Conservation (phyloP, 2,888 invertebrate genomes). For the Apeira syringaria region DNA sequence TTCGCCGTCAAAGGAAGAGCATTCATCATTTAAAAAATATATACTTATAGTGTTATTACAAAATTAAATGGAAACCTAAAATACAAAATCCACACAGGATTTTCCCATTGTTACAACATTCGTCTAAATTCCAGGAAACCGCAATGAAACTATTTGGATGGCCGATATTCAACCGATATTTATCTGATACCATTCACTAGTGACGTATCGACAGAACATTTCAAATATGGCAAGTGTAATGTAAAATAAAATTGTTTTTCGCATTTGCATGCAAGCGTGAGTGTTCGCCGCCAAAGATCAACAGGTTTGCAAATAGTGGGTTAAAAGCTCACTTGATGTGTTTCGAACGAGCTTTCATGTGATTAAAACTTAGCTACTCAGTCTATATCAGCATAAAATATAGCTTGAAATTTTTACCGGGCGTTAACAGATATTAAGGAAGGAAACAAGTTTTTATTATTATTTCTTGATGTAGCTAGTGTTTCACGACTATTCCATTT, state of each 20-base stretch:
- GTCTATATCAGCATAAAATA: too few species aligned
- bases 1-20: too few species aligned
- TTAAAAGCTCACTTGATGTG: conserved; percentile 40
- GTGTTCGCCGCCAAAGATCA: conserved; percentile 45
- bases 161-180: conserved; percentile 24
- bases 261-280: conserved; percentile 33
- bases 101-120: conserved; percentile 7
- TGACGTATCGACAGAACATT: conserved; percentile 35
- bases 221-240: conserved; percentile 41
- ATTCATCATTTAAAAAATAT: too few species aligned
- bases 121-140: conserved; percentile 12
- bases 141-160: conserved; percentile 18
- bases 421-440: too few species aligned
- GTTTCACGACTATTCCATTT: too few species aligned
- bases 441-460: too few species aligned
- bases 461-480: too few species aligned
- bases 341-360: conserved; percentile 8
- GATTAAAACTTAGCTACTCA: too few species aligned
- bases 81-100: conserved; percentile 2
- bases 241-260: conserved; percentile 47
- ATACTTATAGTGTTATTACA: too few species aligned
- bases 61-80: too few species aligned
- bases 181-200: conserved; percentile 23
- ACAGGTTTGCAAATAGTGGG: conserved; percentile 61
- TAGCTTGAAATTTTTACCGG: too few species aligned